A percentile compares a stretch with the other conserved stretches of the same genome.
phyloP scores from a whole-genome alignment of 2,888 invertebrate species.

The Salticus scenicus region DNA sequence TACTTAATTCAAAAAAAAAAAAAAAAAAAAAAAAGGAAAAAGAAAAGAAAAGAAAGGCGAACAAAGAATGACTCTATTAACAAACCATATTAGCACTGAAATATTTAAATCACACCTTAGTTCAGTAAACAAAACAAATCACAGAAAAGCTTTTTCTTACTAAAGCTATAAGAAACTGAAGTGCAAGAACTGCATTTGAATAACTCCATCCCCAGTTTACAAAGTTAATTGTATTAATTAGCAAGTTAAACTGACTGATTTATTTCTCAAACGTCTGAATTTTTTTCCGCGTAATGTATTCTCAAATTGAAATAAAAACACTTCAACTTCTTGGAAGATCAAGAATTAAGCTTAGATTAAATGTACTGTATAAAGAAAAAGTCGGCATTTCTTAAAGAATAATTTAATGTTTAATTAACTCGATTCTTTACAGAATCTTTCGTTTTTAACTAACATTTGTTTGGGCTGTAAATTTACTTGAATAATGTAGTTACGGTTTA shows the following conservation, averaged over 20 bases:
- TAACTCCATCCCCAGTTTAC: conserved; percentile 42
- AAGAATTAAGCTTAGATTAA: conserved; percentile 12
- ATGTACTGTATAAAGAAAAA: background rate
- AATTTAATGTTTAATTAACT: conserved; percentile 15
- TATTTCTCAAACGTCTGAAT: conserved; percentile 10
- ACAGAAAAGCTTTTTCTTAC: background rate
- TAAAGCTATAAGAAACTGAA: background rate
- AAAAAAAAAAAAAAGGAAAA: no score
- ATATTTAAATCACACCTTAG: background rate
- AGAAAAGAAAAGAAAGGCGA: no score
- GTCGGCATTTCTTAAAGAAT: background rate
- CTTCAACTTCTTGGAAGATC: background rate
- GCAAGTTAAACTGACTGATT: conserved; percentile 57
- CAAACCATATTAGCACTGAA: background rate
- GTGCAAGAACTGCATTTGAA: conserved; percentile 44
- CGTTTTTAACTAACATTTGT: background rate
- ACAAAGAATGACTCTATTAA: no score
- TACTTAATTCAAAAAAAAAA: no score
- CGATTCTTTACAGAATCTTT: background rate
- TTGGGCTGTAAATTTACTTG: background rate
- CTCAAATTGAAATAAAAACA: background rate
- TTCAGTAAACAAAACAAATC: background rate
- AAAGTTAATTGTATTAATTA: conserved; percentile 61
- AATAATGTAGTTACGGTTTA: no score
- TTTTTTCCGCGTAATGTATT: background rate